Evolutionary conservation across 2,797 vertebrate genomes (phyloP), one percentile per base, ranked within the genome.

Genomic region (Coreius guichenoti): DNA sequence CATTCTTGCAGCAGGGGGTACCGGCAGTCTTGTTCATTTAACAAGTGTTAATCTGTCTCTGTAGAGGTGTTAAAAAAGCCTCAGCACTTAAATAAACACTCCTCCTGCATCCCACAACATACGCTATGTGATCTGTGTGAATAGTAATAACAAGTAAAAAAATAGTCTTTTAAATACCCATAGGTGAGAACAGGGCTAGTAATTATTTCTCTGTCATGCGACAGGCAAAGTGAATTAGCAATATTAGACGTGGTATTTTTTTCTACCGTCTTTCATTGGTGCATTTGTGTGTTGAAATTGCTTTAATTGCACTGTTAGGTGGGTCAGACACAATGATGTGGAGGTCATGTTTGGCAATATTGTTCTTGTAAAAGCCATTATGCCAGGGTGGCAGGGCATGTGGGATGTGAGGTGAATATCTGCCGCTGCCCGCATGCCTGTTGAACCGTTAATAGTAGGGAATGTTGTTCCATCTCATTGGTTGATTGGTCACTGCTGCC

Each of bases 41-140:
- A 83, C 83, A 88, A 65, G 89, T 77, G 85, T 61, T 86, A 88
- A 89, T 89, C 88, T 87, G 88, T 80, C 86, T 87, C 83, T 61
- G 76, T 79, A 86, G 87, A 67, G 47, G 36, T 83, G 83, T 87
- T 83, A 82, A 86, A 80, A 84, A 84, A 76, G n/a, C 74, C 69
- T 43, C 63, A 61, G 51, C 77, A 75, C 31, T 23, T 79, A 86
- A 80, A 86, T 79, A 70, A 89, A 86, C 56, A 36, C 84, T 80
- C 16, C 7, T 47, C 63, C 67, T 61, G 23, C 13, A 47, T 86
- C 83, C 72, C 17, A 61, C 67, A 84, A 77, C 39, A 79, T 87
- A 65, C 21, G 29, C 75, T 36, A 61, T 76, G 77, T 84, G 80
- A 87, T 89, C 84, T 84, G 75, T 83, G 84, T 79, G 82, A 80